A percentile compares a stretch with the other conserved stretches of the same genome.
phyloP scores from a whole-genome alignment of 2,797 vertebrate species.

The Notoglanidium macrostoma region DNA sequence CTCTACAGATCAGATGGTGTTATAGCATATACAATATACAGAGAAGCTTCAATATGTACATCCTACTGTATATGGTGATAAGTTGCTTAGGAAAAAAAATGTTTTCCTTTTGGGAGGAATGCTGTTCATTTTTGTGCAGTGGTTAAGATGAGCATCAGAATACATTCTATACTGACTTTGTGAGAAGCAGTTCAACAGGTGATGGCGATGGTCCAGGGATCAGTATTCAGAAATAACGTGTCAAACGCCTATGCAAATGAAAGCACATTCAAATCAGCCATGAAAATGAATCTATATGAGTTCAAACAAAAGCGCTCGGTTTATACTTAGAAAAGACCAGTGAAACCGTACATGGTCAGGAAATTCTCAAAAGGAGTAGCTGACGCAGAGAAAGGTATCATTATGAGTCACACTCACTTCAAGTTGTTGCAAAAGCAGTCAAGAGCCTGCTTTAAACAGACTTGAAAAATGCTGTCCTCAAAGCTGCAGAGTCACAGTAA shows the following conservation, averaged over 20 bases:
- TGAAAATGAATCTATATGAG: background rate
- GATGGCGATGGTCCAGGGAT: constrained; percentile 22
- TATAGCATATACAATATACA: background rate
- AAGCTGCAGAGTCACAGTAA: constrained; percentile 44
- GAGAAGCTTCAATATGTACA: background rate
- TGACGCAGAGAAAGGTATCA: constrained; percentile 53
- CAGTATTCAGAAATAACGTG: constrained; percentile 39
- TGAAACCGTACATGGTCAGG: constrained; percentile 27
- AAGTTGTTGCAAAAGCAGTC: constrained; percentile 41
- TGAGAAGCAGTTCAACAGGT: background rate
- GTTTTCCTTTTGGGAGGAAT: background rate
- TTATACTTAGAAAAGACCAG: constrained; percentile 34
- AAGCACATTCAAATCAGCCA: constrained; percentile 12
- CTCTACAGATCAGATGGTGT: constrained; percentile 15
- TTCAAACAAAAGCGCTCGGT: constrained; percentile 8
- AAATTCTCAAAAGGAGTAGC: constrained; percentile 23
- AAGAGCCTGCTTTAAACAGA: constrained; percentile 66
- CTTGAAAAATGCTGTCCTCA: constrained; percentile 61
- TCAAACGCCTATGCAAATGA: background rate
- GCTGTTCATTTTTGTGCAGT: background rate
- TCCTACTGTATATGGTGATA: background rate
- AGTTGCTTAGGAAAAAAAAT: background rate
- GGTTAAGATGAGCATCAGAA: background rate
- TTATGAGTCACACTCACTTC: constrained; percentile 58
- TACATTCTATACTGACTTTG: background rate